Percentiles rank a stretch among this genome's conserved stretches.
Conservation (phyloP, 1,140 invertebrate species). For the Bradysia coprophila region DNA sequence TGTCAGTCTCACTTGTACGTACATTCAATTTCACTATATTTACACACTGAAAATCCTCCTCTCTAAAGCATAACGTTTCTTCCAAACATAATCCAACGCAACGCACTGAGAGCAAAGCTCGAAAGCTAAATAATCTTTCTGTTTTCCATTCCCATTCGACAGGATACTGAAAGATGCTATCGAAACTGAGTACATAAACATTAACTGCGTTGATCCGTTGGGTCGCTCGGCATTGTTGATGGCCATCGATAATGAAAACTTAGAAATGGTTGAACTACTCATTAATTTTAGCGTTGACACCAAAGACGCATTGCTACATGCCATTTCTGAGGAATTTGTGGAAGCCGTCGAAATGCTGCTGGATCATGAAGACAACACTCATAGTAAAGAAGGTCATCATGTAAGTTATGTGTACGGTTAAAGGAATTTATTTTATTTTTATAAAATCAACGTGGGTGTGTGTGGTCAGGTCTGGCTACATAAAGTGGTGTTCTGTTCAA, state of each 20-base stretch:
- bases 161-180: slow-evolving; percentile 61
- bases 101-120: too few species aligned
- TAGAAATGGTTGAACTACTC: slow-evolving; percentile 94
- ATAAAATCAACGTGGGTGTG: too few species aligned
- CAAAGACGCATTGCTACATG: slow-evolving; percentile 86
- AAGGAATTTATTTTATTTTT: too few species aligned
- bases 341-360: slow-evolving; percentile 92
- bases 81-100: too few species aligned
- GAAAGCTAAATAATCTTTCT: too few species aligned
- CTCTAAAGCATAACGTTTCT: too few species aligned
- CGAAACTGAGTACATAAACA: slow-evolving; percentile 71
- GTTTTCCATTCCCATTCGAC: too few species aligned
- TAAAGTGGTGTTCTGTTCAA: too few species aligned
- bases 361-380: slow-evolving; percentile 68
- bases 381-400: slow-evolving; percentile 59
- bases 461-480: too few species aligned
- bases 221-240: slow-evolving; percentile 80
- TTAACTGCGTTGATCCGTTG: slow-evolving; percentile 94
- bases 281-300: slow-evolving; percentile 76
- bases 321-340: slow-evolving; percentile 95
- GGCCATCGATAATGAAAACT: slow-evolving; percentile 98
- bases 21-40: too few species aligned
- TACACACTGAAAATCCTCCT: too few species aligned
- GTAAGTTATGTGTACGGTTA: slow-evolving; percentile 47
- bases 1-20: too few species aligned